Evolutionary conservation across 2,888 invertebrate genomes (phyloP).

Genomic region (Caenorhabditis sp.): DNA sequence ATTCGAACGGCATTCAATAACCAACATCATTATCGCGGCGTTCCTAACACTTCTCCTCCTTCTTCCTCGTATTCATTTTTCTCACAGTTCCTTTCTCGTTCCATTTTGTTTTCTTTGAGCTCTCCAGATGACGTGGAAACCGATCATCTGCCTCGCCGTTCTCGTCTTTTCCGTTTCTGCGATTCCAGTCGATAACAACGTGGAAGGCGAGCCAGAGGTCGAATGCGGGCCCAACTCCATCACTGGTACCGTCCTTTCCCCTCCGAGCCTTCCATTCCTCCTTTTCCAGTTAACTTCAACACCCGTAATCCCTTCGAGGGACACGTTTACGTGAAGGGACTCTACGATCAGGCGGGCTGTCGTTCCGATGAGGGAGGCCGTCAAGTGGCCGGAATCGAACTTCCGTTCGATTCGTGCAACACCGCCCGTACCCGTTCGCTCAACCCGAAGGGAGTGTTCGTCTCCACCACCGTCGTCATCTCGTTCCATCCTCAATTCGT

Average conservation of each 20-base stretch:
- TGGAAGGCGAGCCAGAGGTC: conserved; percentile 76
- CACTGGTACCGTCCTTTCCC: conserved; percentile 55
- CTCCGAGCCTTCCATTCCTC: neutral
- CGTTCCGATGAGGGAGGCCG: conserved; percentile 64
- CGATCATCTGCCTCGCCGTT: conserved; percentile 39
- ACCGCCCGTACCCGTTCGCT: conserved; percentile 76
- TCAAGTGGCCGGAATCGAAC: conserved; percentile 77
- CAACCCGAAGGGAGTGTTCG: conserved; percentile 79
- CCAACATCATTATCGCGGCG: conserved; percentile 29
- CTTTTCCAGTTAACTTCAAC: conserved; percentile 67
- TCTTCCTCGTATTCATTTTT: neutral
- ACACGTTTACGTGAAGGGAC: conserved; percentile 74
- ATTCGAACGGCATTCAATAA: conserved; percentile 18
- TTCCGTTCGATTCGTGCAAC: conserved; percentile 77
- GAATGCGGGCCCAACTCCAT: conserved; percentile 78
- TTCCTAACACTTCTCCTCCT: conserved; percentile 19
- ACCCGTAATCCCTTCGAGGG: conserved; percentile 71
- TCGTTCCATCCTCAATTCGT: conserved; percentile 79
- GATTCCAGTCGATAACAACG: conserved; percentile 75
- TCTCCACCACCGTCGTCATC: conserved; percentile 78
- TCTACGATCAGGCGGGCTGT: conserved; percentile 67
- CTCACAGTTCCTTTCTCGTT: neutral
- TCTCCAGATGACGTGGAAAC: conserved; percentile 55
- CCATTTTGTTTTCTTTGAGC: neutral
- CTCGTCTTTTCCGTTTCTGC: conserved; percentile 43